Evolutionary conservation across 1,140 invertebrate species (phyloP).

Genomic region (Lordiphosa mommai): DNA sequence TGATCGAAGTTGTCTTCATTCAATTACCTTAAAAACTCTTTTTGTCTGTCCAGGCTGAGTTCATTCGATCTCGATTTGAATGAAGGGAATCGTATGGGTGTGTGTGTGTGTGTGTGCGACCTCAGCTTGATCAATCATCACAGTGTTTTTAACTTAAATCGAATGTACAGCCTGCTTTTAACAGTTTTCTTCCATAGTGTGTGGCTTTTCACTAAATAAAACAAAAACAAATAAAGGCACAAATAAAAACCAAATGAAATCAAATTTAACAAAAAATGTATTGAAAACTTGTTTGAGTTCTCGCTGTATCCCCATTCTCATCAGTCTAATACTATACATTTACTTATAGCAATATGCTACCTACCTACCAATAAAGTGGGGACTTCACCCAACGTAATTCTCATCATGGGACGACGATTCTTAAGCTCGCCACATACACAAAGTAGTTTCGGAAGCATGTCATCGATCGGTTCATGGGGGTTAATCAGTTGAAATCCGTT

Average conservation of each 20-base stretch:
- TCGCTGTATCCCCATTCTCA: no score
- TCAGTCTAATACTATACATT: no score
- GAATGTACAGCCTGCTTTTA: neutral
- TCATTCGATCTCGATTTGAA: neutral
- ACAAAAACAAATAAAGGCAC: slow-evolving; percentile 17
- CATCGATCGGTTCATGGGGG: no score
- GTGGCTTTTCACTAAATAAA: slow-evolving; percentile 31
- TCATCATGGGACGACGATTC: no score
- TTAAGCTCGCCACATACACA: no score
- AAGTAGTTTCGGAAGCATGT: no score
- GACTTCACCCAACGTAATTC: no score
- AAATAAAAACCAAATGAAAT: slow-evolving; percentile 1
- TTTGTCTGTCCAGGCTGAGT: neutral
- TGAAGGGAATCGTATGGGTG: neutral
- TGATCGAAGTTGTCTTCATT: neutral
- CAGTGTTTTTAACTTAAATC: neutral
- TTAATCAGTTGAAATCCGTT: no score
- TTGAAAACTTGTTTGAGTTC: no score
- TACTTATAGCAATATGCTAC: no score
- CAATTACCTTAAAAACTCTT: neutral
- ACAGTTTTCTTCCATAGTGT: neutral
- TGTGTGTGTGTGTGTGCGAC: neutral
- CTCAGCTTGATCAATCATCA: neutral
- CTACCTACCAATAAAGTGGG: no score
- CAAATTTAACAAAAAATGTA: slow-evolving; percentile 1